Conservation (phyloP, 2,797 vertebrate species). For the Myotis myotis region DNA sequence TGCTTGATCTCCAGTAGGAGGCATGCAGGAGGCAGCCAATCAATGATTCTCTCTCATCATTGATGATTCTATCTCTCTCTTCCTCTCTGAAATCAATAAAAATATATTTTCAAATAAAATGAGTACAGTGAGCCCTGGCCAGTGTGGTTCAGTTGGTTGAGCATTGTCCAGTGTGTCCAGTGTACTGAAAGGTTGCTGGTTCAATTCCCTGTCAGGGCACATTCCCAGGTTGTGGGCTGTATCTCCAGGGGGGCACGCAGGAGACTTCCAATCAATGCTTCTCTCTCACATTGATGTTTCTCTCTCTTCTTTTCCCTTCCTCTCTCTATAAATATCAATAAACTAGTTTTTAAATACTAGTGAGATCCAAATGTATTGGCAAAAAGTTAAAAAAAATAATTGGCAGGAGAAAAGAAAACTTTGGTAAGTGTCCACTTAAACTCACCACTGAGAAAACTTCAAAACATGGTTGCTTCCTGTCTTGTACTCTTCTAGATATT, state of each 20-base stretch:
- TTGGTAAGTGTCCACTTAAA: background rate
- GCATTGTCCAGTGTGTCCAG: background rate
- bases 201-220: background rate
- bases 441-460: background rate
- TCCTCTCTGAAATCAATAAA: too few relatives aligned
- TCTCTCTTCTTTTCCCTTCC: background rate
- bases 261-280: background rate
- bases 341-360: background rate
- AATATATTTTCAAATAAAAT: background rate
- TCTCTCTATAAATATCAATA: background rate
- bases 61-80: too few relatives aligned
- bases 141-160: background rate
- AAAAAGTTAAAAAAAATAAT: background rate
- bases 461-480: background rate
- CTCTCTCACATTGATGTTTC: background rate
- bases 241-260: background rate
- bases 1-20: too few relatives aligned
- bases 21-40: too few relatives aligned
- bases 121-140: background rate
- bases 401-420: background rate
- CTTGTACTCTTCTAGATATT: background rate
- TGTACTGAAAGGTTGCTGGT: background rate
- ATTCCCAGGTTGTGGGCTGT: background rate
- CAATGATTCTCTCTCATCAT: too few relatives aligned
- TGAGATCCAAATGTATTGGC: background rate